Evolutionary conservation across 2,113 vertebrate genomes (phyloP), one percentile per base, ranked within the genome.

Genomic region (Paedocypris sp.): DNA sequence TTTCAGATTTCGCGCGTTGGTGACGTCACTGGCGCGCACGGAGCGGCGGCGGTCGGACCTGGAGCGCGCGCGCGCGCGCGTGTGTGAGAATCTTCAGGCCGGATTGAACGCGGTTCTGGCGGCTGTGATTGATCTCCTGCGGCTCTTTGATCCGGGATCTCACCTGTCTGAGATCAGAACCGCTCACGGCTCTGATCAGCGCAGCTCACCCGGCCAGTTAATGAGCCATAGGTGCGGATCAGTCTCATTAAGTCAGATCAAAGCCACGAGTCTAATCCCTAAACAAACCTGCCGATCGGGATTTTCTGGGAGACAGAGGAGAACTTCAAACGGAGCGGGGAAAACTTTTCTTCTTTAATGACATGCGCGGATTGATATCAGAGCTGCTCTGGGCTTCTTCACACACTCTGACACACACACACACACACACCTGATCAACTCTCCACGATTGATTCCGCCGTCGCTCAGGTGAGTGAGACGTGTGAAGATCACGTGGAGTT

Each of bases 201-300:
- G 5, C 51, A 35, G 80, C 84, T 82, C 70, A 62, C 61, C 68
- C 69, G 65, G n/a, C n/a, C n/a, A 66, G 69, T 68, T 79, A 78
- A 75, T 74, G 73, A 78, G 76, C 71, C 70, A 76, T 82, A 87
- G 84, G 86, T 86, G 77, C 76, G 50, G 63, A 62, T 65, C 75
- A 79, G 80, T 82, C 86, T 86, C 85, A 87, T 87, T 86, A 87
- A 77, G 9, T 11, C 57, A 76, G 82, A 87, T 87, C 86, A 86
- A 87, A 87, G 82, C 29, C 0, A 32, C 61, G 50, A 64, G 72
- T 68, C 75, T 83, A 72, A 85, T 85, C 82, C 83, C 80, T 73
- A 78, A 86, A 85, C 81, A 86, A 86, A 86, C 83, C 83, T 86
- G 81, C 71, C 74, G 79, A 80, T 82, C 77, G 77, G 75, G 77